Evolutionary conservation across 2,797 vertebrate genomes (phyloP).

Genomic region (Meriones psammophilus): DNA sequence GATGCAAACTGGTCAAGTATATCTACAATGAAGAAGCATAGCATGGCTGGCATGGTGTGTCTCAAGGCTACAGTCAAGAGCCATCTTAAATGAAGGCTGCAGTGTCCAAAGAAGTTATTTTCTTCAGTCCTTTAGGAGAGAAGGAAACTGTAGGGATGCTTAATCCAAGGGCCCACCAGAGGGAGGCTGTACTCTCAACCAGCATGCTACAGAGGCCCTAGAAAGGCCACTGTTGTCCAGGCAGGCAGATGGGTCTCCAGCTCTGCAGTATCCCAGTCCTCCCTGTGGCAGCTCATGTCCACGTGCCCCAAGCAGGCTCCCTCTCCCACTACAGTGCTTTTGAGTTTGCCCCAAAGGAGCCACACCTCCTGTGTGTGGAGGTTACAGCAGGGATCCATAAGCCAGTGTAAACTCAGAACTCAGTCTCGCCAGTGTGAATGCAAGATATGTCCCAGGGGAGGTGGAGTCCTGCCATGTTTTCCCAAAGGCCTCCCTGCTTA

Average conservation of each 20-base stretch:
- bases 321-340: neutral
- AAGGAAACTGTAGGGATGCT: neutral
- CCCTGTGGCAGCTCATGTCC: no score
- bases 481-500: neutral
- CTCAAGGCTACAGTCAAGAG: neutral
- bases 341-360: neutral
- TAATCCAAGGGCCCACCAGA: neutral
- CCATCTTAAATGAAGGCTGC: neutral
- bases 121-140: neutral
- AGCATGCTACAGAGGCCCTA: neutral
- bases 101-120: neutral
- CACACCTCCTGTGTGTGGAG: no score
- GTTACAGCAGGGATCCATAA: neutral
- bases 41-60: neutral
- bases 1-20: neutral
- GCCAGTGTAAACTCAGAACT: neutral
- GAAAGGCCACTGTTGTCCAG: neutral
- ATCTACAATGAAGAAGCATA: neutral
- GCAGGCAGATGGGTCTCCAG: neutral
- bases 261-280: neutral
- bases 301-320: neutral
- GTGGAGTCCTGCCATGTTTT: accelerated
- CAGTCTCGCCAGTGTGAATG: neutral
- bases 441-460: neutral
- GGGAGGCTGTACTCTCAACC: no score